A percentile compares a stretch with the other conserved stretches of the same genome.
Evolutionary conservation across 2,797 vertebrate species (phyloP).

Genomic region (Enteromius viviparus): DNA sequence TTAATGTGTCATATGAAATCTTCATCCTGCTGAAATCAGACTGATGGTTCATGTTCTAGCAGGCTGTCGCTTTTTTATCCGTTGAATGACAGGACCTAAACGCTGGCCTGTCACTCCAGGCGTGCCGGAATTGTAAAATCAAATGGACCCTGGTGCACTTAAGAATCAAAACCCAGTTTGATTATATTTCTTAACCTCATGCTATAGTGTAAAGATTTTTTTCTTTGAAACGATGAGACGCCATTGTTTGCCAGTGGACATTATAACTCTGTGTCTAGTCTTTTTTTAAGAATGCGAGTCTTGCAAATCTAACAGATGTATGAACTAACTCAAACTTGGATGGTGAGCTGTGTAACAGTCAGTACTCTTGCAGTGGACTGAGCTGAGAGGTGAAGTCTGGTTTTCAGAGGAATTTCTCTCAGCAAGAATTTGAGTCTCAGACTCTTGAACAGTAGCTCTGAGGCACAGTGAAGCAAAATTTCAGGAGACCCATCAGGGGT

Average conservation of each 20-base stretch:
- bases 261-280: not conserved
- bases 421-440: conserved; percentile 34
- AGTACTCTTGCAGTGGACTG: not conserved
- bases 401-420: conserved; percentile 24
- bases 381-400: conserved; percentile 20
- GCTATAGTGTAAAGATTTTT: not conserved
- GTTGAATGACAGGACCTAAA: conserved; percentile 23
- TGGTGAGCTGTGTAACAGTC: not conserved
- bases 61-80: conserved; percentile 36
- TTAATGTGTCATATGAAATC: conserved; percentile 46
- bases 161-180: not conserved
- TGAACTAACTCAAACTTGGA: not conserved
- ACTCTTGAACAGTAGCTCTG: conserved; percentile 38
- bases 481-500: not conserved
- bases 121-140: not conserved
- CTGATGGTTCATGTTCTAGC: conserved; percentile 43
- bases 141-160: not conserved
- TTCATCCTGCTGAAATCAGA: conserved; percentile 45
- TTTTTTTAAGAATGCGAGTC: not conserved
- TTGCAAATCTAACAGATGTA: not conserved
- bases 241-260: conserved; percentile 18
- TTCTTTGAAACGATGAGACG: not conserved
- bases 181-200: not conserved
- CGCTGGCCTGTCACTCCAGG: conserved; percentile 18
- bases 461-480: not conserved